A percentile compares a stretch with the other conserved stretches of the same genome.
Conservation (phyloP, 2,797 vertebrate species). For the Ctenopoma multispine region DNA sequence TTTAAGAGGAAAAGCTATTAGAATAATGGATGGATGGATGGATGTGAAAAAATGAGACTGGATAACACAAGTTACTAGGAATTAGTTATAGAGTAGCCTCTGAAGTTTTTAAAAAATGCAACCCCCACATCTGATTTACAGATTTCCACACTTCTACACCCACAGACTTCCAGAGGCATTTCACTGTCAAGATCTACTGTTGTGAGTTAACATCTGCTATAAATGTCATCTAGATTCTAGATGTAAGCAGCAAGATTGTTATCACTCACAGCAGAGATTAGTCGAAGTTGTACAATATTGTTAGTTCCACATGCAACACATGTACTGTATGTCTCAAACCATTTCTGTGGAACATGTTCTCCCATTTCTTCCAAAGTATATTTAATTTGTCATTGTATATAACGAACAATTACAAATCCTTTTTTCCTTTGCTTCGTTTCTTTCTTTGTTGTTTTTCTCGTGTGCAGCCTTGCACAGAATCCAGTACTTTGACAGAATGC, state of each 20-base stretch:
- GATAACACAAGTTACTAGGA: background rate
- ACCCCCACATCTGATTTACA: background rate
- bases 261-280: background rate
- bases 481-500: slow-evolving; percentile 2
- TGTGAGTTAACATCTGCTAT: background rate
- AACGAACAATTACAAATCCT: background rate
- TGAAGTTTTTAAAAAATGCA: background rate
- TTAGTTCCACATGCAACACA: background rate
- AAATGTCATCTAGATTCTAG: background rate
- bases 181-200: background rate
- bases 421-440: background rate
- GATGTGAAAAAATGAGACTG: background rate
- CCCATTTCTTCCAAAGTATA: background rate
- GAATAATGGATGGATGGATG: no score
- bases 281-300: background rate
- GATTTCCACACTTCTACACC: background rate
- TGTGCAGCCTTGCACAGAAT: slow-evolving; percentile 25
- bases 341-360: background rate
- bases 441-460: background rate
- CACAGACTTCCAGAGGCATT: background rate
- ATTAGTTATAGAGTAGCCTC: background rate
- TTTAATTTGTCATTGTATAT: slow-evolving; percentile 11
- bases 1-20: no score
- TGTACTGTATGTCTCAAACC: background rate
- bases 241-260: background rate